Conservation (phyloP, 1,140 invertebrate genomes). For the Drosophila tropicalis region DNA sequence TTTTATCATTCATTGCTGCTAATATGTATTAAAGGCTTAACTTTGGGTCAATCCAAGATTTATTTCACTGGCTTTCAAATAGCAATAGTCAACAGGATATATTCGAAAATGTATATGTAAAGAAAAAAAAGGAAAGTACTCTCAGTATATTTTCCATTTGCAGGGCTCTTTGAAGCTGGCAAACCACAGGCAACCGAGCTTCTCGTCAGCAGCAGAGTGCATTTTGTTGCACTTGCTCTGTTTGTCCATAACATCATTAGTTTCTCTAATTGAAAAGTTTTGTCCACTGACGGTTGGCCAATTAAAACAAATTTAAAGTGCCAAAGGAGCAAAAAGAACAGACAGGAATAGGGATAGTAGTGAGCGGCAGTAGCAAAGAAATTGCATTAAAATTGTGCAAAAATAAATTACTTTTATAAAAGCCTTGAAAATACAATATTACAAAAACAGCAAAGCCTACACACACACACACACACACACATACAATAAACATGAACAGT, state of each 20-base stretch:
- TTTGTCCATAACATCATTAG: conserved; percentile 61
- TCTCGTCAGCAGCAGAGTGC: neutral
- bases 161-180: neutral
- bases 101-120: neutral
- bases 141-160: conserved; percentile 18
- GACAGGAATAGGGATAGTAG: neutral
- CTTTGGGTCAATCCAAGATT: too few species aligned
- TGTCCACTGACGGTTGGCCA: conserved; percentile 53
- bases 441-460: conserved; percentile 3
- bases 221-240: conserved; percentile 23
- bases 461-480: neutral
- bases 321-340: conserved; percentile 5
- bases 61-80: too few species aligned
- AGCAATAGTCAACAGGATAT: too few species aligned
- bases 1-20: too few species aligned
- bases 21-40: too few species aligned
- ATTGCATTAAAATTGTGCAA: conserved; percentile 54
- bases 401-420: conserved; percentile 8
- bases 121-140: conserved; percentile 26
- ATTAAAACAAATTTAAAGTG: conserved; percentile 56
- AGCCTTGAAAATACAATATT: neutral
- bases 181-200: conserved; percentile 5
- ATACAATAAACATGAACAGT: neutral
- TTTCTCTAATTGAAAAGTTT: conserved; percentile 70
- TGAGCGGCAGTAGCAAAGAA: conserved; percentile 17